Percentiles rank a stretch among this genome's conserved stretches.
These are phyloP conservation scores for Poeciliopsis paucimaculata DNA, from an alignment of 2,797 vertebrate species.

Conservation along the genomic window DNA sequence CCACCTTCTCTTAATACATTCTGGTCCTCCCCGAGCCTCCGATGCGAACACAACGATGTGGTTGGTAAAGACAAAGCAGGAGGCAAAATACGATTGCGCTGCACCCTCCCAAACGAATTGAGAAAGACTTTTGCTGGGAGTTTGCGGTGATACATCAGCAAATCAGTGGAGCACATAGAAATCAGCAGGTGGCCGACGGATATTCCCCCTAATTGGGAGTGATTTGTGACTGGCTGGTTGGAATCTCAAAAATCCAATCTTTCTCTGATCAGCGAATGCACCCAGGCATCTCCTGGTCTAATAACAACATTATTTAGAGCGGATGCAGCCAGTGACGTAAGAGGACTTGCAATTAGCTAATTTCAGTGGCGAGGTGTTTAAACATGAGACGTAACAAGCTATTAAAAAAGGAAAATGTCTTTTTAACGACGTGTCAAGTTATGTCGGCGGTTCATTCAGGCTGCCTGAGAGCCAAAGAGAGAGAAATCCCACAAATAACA, in stretches of 20 bases:
- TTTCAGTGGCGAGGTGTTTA: constrained; percentile 1
- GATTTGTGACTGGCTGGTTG: constrained; percentile 5
- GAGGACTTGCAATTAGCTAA: background rate
- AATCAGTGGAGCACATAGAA: background rate
- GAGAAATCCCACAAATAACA: background rate
- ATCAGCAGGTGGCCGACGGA: background rate
- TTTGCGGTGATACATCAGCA: constrained; percentile 66
- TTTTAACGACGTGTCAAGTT: background rate
- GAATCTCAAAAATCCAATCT: background rate
- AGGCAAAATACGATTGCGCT: constrained; percentile 30
- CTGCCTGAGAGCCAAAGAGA: background rate
- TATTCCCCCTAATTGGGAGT: background rate
- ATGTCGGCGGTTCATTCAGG: background rate
- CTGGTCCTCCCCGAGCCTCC: constrained; percentile 21
- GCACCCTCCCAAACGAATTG: constrained; percentile 59
- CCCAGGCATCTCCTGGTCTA: background rate
- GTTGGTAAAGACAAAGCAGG: constrained; percentile 28
- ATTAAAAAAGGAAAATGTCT: background rate
- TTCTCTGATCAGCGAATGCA: background rate
- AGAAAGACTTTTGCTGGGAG: constrained; percentile 48
- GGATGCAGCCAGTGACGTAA: background rate
- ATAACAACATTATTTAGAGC: background rate
- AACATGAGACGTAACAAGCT: background rate
- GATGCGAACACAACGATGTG: constrained; percentile 10
- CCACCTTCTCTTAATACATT: constrained; percentile 2